A percentile compares a stretch with the other conserved stretches of the same genome.
Conservation (phyloP, 2,888 invertebrate species). For the Panzeria rudis region DNA sequence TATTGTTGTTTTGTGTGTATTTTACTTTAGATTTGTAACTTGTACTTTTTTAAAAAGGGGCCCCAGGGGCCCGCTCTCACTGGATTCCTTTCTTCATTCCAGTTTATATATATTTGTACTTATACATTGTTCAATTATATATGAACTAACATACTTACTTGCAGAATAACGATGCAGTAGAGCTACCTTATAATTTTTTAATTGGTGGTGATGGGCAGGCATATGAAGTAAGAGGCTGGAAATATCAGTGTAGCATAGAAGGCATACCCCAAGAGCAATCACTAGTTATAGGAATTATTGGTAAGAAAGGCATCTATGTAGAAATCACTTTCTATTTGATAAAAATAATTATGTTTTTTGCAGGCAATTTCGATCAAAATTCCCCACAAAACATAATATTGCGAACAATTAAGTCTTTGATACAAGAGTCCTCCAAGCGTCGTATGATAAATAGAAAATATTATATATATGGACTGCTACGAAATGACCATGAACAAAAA, state of each 20-base stretch:
- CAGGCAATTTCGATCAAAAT: conserved; percentile 77
- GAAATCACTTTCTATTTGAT: not conserved
- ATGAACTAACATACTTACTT: not conserved
- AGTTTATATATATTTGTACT: not conserved
- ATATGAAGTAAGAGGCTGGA: conserved; percentile 85
- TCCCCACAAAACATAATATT: conserved; percentile 76
- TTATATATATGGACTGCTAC: conserved; percentile 47
- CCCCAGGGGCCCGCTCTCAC: too few relatives aligned
- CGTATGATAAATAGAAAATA: conserved; percentile 74
- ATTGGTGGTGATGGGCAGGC: conserved; percentile 84
- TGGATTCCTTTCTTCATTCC: not conserved
- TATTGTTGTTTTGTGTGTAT: too few relatives aligned
- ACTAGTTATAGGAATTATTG: conserved; percentile 84
- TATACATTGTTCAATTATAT: not conserved
- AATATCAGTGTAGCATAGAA: conserved; percentile 79
- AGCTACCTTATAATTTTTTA: conserved; percentile 84
- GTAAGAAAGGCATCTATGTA: conserved; percentile 76
- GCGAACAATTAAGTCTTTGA: conserved; percentile 76
- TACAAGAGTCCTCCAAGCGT: conserved; percentile 77
- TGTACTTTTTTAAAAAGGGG: too few relatives aligned
- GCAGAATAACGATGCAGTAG: conserved; percentile 55
- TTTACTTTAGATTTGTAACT: too few relatives aligned
- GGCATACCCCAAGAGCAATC: conserved; percentile 76
- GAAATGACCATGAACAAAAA: conserved; percentile 4
- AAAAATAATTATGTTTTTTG: not conserved